Evolutionary conservation across 2,797 vertebrate genomes (phyloP), one percentile per base, ranked within the genome.

Genomic region (Basileuterus tristriatus): DNA sequence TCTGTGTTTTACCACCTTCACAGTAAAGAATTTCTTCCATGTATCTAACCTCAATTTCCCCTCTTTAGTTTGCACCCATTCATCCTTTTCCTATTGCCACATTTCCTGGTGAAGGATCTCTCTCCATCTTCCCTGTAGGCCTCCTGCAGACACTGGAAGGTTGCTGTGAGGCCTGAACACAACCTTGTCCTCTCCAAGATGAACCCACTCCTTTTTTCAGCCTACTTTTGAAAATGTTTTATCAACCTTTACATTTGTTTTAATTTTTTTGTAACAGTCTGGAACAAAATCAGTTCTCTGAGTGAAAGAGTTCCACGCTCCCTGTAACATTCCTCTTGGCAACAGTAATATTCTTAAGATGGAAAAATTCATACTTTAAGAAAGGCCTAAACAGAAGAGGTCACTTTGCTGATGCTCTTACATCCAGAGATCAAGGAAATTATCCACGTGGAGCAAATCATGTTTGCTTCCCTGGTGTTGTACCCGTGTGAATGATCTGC

Each of bases 241-340:
- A 83, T 46, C 17, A 53, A 37, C 0, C 1, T 21, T 65, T 79
- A 59, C 1, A 4, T 52, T 72, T 44, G 4, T 37, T 53, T 39
- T 37, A 1, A 1, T 26, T 24, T 12, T 83, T 78, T 71, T 0
- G 0, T 67, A 62, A 30, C 49, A 15, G 3, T 4, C 27, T 39
- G 27, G 15, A 62, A 67, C 6, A 37, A 70, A 84, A 68, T 24
- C 34, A 27, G 7, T 18, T 39, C 3, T 75, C 30, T 19, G 22
- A 68, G 19, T 24, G 37, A 62, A 49, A 58, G 53, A 46, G 6
- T 62, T 83, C 14, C 64, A 65, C 29, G 9, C 13, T 58, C 63
- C 7, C 43, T 50, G 29, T 24, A 46, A 15, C 9, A 16, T 62
- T 81, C 30, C 26, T 47, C 8, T 78, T 39, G 32, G 41, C 30